Conservation (phyloP, 1,140 invertebrate genomes). For the Colletes gigas region DNA sequence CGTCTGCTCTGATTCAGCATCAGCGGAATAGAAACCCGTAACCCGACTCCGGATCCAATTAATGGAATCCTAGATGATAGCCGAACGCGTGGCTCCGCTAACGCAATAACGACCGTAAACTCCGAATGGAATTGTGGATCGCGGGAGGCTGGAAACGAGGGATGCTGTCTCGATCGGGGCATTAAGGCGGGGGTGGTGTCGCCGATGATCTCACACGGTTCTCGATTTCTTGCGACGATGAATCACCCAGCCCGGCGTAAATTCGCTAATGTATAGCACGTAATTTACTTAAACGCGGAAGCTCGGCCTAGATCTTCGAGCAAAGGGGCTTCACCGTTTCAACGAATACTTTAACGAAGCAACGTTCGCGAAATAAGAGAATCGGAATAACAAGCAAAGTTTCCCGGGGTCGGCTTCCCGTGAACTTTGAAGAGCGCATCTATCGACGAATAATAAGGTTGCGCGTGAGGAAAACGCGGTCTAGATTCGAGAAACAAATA, state of each 20-base stretch:
- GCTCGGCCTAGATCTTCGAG: neutral
- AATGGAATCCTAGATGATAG: constrained; percentile 61
- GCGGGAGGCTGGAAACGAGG: constrained; percentile 26
- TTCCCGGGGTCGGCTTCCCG: no score
- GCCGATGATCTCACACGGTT: constrained; percentile 15
- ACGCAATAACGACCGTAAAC: constrained; percentile 61
- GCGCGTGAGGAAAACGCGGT: no score
- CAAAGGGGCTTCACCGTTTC: neutral
- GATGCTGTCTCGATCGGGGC: neutral
- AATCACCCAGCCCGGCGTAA: constrained; percentile 16
- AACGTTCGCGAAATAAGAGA: no score
- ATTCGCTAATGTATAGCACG: constrained; percentile 7
- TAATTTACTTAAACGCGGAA: constrained; percentile 21
- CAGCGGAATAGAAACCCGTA: constrained; percentile 57
- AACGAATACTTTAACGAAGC: no score
- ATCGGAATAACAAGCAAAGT: no score
- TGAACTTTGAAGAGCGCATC: no score
- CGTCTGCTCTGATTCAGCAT: constrained; percentile 48
- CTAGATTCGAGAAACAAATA: no score
- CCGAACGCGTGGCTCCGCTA: constrained; percentile 41
- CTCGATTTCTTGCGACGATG: neutral
- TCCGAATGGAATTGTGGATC: constrained; percentile 48
- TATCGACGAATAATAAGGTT: no score
- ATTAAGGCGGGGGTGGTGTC: neutral
- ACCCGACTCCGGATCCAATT: constrained; percentile 67